These are phyloP conservation scores for Ifrita kowaldi DNA, from an alignment of 2,113 vertebrate species.

Conservation along the genomic window DNA sequence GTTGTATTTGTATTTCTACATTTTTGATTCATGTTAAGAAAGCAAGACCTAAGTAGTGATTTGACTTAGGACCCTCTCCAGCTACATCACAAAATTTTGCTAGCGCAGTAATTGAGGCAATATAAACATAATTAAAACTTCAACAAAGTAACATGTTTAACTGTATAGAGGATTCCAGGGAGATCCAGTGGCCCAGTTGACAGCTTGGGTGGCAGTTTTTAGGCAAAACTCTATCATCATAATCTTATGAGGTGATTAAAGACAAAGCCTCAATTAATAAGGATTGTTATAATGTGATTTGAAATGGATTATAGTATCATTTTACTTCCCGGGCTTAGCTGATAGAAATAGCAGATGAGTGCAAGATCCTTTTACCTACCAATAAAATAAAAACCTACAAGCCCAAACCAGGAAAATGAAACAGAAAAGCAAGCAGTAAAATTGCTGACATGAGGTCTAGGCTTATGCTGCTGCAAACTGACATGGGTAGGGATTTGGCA, in stretches of 20 bases:
- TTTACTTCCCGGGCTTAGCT: not conserved
- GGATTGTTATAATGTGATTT: slow-evolving; percentile 12
- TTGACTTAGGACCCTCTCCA: not conserved
- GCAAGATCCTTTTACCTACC: not conserved
- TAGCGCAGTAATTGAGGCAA: not conserved
- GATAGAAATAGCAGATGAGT: not conserved
- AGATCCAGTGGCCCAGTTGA: not conserved
- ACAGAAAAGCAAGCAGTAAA: not conserved
- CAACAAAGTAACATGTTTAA: not conserved
- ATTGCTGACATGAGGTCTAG: not conserved
- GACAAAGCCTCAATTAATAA: slow-evolving; percentile 22
- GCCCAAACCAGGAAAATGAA: not conserved
- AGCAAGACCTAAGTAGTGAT: not conserved
- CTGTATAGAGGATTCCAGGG: not conserved
- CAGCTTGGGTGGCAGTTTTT: not conserved
- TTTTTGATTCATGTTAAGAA: not conserved
- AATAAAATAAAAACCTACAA: not conserved
- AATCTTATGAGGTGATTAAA: slow-evolving; percentile 34
- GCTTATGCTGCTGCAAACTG: not conserved
- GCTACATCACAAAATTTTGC: not conserved
- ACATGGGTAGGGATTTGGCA: not conserved
- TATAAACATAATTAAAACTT: not conserved
- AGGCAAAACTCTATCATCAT: not conserved
- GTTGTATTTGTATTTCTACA: not conserved
- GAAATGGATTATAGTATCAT: not conserved